Base-by-base conservation (phyloP, 2,797 vertebrate genomes). In the Megalops cyprinoides region DNA sequence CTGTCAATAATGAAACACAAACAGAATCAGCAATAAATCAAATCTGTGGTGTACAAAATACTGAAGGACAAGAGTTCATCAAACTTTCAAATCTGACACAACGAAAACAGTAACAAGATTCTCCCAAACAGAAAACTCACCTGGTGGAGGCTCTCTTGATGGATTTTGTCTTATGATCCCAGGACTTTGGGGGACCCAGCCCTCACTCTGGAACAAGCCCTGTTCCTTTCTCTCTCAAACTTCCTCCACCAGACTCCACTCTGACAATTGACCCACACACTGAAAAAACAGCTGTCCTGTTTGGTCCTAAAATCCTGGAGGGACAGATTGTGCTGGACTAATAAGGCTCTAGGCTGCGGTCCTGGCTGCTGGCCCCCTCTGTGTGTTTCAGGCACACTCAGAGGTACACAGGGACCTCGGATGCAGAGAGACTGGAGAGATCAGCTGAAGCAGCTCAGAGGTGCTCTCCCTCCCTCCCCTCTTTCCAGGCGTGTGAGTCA, bases 241-340 rank as follows among this genome's bases (percentile, higher is more conserved):
- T 78, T 6, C 37, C 34, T 82, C 42, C 77, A 69, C 82, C 82
- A 84, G 84, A 82, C 67, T 44, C n/a, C 81, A 77, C 73, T 74
- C 84, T 84, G 83, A 56, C 73, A 81, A 82, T 37, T 71, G 5
- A 73, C 71, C 20, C 5, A 80, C 56, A 65, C 15, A 62, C 90
- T 83, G 83, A 80, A 84, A 83, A 87, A 91, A 86, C 83, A 86
- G 80, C 87, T 79, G 25, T 76, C 85, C 74, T 82, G 60, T 79
- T 89, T 85, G 83, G 44, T 73, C 82, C 79, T 49, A 60, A 53
- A 76, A 62, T 74, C 49, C 20, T 56, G 74, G 53, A 51, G 53
- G 53, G 79, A 62, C 81, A 82, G 78, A 76, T 78, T 85, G 65
- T 76, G 49, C 78, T 76, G 60, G 77, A 82, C 75, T 73, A 82